Evolutionary conservation across 2,113 vertebrate genomes (phyloP).

Genomic region (Chloropsis hardwickii): DNA sequence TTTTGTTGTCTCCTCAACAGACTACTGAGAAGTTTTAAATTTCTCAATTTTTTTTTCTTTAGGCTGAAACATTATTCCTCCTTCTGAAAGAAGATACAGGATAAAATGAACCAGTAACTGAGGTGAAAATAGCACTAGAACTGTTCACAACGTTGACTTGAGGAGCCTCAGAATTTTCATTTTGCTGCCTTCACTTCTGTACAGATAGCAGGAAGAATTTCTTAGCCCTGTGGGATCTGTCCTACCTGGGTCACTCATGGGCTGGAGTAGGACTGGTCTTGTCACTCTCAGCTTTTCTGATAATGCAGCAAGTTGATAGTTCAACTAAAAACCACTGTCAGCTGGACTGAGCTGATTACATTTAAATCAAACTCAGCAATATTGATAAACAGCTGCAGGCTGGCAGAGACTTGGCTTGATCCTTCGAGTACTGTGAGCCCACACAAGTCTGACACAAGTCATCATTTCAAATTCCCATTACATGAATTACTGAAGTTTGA

Average conservation of each 20-base stretch:
- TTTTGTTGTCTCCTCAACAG: neutral
- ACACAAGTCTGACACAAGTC: neutral
- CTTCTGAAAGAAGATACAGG: constrained; percentile 62
- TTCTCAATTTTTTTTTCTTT: neutral
- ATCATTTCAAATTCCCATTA: neutral
- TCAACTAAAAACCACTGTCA: neutral
- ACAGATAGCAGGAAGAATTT: neutral
- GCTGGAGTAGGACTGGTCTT: neutral
- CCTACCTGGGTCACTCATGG: neutral
- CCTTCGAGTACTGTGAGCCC: neutral
- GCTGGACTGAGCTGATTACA: neutral
- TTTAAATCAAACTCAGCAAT: neutral
- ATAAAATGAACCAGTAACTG: neutral
- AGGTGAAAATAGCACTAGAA: neutral
- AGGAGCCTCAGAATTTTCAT: neutral
- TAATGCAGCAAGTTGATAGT: neutral
- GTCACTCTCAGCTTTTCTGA: neutral
- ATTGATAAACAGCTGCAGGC: neutral
- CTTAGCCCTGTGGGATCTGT: neutral
- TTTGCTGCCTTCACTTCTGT: neutral
- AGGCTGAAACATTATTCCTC: constrained; percentile 82
- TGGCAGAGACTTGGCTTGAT: neutral
- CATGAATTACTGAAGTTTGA: neutral
- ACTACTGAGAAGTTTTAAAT: neutral
- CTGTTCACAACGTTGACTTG: neutral